phyloP scores from a whole-genome alignment of 1,140 invertebrate genomes.

The Cydia fagiglandana region DNA sequence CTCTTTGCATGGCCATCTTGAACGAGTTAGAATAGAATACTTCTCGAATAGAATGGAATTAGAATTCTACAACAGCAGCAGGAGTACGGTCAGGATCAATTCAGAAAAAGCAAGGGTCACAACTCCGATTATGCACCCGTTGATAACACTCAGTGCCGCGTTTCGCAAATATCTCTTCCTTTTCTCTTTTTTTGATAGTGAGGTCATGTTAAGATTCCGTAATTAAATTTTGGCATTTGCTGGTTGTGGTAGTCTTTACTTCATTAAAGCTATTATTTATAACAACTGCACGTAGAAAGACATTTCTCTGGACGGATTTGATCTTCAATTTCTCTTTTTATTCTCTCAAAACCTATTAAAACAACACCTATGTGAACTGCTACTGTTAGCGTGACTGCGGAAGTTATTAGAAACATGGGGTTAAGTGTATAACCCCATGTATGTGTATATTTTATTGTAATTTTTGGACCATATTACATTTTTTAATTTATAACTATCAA shows the following conservation, averaged over 20 bases:
- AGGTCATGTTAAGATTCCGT: conserved; percentile 46
- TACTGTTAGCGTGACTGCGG: conserved; percentile 47
- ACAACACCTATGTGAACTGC: conserved; percentile 53
- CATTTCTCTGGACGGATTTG: conserved; percentile 42
- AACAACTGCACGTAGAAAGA: conserved; percentile 49
- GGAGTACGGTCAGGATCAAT: conserved; percentile 52
- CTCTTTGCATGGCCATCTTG: conserved; percentile 50
- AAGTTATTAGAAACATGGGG: conserved; percentile 53
- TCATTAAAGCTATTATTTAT: neutral
- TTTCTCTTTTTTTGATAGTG: conserved; percentile 48
- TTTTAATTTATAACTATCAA: neutral
- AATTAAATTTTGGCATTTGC: neutral
- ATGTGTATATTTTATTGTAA: conserved; percentile 35
- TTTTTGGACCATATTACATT: conserved; percentile 43
- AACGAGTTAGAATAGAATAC: neutral
- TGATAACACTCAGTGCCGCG: conserved; percentile 53
- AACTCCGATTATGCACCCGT: conserved; percentile 53
- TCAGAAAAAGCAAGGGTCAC: conserved; percentile 56
- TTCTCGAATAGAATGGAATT: too few relatives aligned
- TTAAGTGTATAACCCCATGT: conserved; percentile 51
- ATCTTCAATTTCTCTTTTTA: conserved; percentile 34
- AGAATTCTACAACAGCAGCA: conserved; percentile 42
- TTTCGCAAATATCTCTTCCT: conserved; percentile 49
- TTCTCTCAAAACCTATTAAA: conserved; percentile 47
- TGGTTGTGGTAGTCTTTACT: conserved; percentile 25